Evolutionary conservation across 2,113 vertebrate genomes (phyloP).

Genomic region (Tautogolabrus adspersus): DNA sequence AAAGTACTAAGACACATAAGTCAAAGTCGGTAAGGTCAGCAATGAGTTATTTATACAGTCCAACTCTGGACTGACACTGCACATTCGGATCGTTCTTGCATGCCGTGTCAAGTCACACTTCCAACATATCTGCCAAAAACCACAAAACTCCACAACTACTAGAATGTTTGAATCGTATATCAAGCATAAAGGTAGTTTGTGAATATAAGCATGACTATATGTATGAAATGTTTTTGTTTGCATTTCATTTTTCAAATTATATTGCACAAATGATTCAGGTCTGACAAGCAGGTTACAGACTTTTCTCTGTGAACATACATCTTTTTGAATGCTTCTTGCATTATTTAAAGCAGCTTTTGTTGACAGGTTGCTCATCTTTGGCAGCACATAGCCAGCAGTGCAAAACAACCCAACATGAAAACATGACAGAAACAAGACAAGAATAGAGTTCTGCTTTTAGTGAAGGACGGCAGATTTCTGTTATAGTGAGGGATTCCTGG

Average conservation of each 20-base stretch:
- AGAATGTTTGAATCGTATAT: too few species aligned
- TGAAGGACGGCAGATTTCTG: neutral
- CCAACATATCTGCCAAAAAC: neutral
- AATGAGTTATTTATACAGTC: neutral
- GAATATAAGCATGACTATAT: neutral
- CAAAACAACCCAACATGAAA: neutral
- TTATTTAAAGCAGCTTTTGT: slow-evolving; percentile 20
- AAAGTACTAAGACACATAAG: neutral
- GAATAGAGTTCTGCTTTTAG: neutral
- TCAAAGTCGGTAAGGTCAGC: neutral
- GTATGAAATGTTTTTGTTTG: too few species aligned
- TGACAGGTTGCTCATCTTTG: slow-evolving; percentile 14
- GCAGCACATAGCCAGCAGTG: neutral
- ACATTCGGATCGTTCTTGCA: neutral
- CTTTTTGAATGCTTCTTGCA: neutral
- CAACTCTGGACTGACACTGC: neutral
- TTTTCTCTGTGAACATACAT: neutral
- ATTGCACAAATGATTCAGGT: too few species aligned
- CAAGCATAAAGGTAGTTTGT: neutral
- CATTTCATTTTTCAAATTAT: too few species aligned
- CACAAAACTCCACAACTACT: neutral
- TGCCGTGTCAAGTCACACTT: neutral
- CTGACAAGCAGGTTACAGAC: neutral
- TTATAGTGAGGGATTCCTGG: neutral
- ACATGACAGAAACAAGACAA: neutral